Conservation (phyloP, 2,797 vertebrate species). For the Malacoctenus gilli region DNA sequence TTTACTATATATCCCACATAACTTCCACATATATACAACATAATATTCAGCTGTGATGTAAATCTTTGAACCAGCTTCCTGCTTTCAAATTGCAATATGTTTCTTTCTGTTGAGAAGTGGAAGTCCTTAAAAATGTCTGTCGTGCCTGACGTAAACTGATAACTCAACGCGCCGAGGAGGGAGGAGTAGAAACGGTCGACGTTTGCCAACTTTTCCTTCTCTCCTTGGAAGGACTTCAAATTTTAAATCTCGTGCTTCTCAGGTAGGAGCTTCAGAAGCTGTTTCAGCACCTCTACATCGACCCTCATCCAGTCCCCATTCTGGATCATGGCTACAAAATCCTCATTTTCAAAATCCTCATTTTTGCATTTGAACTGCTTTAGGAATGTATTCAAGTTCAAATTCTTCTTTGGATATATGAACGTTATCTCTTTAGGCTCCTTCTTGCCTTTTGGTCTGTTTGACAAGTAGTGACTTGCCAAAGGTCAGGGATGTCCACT, state of each 20-base stretch:
- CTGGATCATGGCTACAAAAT: conserved; percentile 88
- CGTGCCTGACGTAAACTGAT: too few relatives aligned
- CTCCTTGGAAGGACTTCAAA: conserved; percentile 89
- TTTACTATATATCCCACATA: too few relatives aligned
- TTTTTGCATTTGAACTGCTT: conserved; percentile 96
- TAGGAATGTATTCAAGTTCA: conserved; percentile 98
- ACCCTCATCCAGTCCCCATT: conserved; percentile 89
- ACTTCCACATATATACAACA: too few relatives aligned
- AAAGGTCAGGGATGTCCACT: too few relatives aligned
- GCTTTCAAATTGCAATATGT: too few relatives aligned
- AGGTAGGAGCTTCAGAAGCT: conserved; percentile 94
- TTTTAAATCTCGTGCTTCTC: conserved; percentile 98
- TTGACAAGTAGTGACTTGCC: too few relatives aligned
- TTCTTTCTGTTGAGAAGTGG: too few relatives aligned
- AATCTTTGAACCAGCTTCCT: too few relatives aligned
- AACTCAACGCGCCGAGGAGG: conserved; percentile 89
- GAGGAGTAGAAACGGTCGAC: conserved; percentile 91
- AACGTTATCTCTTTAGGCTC: conserved; percentile 87
- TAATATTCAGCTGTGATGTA: too few relatives aligned
- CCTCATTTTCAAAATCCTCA: conserved; percentile 90
- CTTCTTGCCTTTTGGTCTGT: too few relatives aligned
- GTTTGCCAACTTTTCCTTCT: conserved; percentile 87
- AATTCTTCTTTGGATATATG: conserved; percentile 94
- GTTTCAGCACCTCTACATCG: conserved; percentile 93
- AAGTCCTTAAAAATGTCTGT: too few relatives aligned